Evolutionary conservation across 1,140 invertebrate genomes (phyloP), one percentile per base, ranked within the genome.

Genomic region (Panulirus ornatus): DNA sequence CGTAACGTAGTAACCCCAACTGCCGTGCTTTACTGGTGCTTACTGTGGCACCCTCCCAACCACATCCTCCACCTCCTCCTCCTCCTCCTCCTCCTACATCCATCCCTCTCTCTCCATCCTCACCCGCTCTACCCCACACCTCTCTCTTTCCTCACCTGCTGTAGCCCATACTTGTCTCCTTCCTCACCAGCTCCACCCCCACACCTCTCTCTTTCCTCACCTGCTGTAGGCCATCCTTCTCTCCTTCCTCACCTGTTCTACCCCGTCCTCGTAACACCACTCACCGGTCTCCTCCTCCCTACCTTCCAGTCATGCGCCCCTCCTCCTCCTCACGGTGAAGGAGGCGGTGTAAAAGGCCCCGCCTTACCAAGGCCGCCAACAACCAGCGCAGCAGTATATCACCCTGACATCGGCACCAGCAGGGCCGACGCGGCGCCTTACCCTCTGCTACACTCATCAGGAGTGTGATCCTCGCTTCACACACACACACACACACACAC

Each of bases 41-140:
- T 75, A 22, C 73, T 2, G 19, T 34, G 11, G 11, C 73, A 30
- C 71, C 34, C 3, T 30, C 71, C 19, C 34, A 16, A 6, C 34
- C 71, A 3, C 34, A 16, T 73, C 71, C 71, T 30, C 34, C 3
- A 30, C 71, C 71, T 73, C 71, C 71, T 73, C n/a, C 3, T 73
- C 34, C 71, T 73, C 34, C 71, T 36, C 71, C 34, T 73, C 71
- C 8, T 22, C 27, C 40, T 27, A 34, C 44, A n/a, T 81, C 76
- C 76, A 44, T 16, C 38, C 34, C n/a, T 47, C 34, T 44, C 76
- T 54, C 42, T 44, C 51, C 76, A 8, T 81, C 76, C 47, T 44
- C 27, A 44, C 44, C 73, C 22, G 6, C 16, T 75, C 1, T 1
- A 5, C 36, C n/a, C n/a, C 36, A 0, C 19, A 11, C 73, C n/a